Percentiles rank a stretch among this genome's conserved stretches.
phyloP scores from a whole-genome alignment of 2,888 invertebrate species.

The Agriotes lineatus region DNA sequence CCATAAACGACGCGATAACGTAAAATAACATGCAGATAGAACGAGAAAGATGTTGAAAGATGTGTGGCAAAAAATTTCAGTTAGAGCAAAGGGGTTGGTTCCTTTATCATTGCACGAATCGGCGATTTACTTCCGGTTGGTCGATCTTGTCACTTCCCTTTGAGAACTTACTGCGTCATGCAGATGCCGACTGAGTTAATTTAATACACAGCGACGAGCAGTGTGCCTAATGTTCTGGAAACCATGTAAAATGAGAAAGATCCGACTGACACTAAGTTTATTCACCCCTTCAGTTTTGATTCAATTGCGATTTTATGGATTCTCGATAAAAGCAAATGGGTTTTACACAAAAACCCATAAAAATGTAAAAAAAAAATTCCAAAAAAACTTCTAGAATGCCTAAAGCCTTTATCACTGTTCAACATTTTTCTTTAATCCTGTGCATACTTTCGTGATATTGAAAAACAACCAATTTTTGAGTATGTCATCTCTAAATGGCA shows the following conservation, averaged over 20 bases:
- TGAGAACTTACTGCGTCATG: slow-evolving; percentile 56
- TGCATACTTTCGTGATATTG: too few relatives aligned
- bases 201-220: slow-evolving; percentile 56
- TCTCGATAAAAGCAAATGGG: background rate
- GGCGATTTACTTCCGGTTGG: slow-evolving; percentile 53
- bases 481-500: too few relatives aligned
- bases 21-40: slow-evolving; percentile 29
- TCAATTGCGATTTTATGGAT: background rate
- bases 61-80: slow-evolving; percentile 42
- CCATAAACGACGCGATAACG: slow-evolving; percentile 41
- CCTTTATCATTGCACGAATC: slow-evolving; percentile 55
- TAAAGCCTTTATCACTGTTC: too few relatives aligned
- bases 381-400: too few relatives aligned
- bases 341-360: too few relatives aligned
- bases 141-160: slow-evolving; percentile 57
- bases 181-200: slow-evolving; percentile 56
- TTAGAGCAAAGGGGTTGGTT: slow-evolving; percentile 46
- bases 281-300: slow-evolving; percentile 31
- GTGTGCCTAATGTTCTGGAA: slow-evolving; percentile 60
- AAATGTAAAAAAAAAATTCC: too few relatives aligned
- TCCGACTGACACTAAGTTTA: slow-evolving; percentile 39
- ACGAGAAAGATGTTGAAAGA: slow-evolving; percentile 39
- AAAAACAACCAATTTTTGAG: too few relatives aligned
- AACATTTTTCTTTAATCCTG: too few relatives aligned
- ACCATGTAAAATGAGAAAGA: slow-evolving; percentile 42